Evolutionary conservation across 2,797 vertebrate genomes (phyloP).

Genomic region (Molossus molossus): DNA sequence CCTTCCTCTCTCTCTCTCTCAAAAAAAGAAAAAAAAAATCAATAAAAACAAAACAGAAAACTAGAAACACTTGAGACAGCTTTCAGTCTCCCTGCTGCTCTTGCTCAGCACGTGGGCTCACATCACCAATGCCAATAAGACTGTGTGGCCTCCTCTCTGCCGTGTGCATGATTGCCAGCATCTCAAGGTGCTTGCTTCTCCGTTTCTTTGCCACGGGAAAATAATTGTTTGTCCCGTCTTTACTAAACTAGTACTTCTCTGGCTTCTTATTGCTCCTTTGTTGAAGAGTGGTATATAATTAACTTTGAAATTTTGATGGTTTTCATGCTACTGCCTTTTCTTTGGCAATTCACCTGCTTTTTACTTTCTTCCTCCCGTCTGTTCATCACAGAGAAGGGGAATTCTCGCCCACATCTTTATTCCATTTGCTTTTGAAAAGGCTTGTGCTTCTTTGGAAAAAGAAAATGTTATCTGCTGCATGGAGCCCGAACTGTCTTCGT

Average conservation of each 20-base stretch:
- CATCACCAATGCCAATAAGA: neutral
- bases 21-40: too few species aligned
- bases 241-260: constrained; percentile 68
- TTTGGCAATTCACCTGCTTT: constrained; percentile 69
- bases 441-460: constrained; percentile 9
- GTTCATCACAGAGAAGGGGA: neutral
- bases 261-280: constrained; percentile 52
- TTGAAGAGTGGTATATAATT: constrained; percentile 36
- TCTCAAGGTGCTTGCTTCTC: constrained; percentile 45
- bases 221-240: constrained; percentile 64
- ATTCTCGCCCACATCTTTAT: constrained; percentile 61
- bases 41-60: neutral
- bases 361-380: constrained; percentile 60
- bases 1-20: too few species aligned
- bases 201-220: constrained; percentile 44
- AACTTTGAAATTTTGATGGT: constrained; percentile 36
- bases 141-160: constrained; percentile 45
- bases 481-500: neutral
- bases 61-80: constrained; percentile 33
- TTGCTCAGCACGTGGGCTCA: constrained; percentile 5
- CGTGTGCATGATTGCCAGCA: constrained; percentile 54
- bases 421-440: constrained; percentile 61
- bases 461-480: constrained; percentile 55
- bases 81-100: neutral
- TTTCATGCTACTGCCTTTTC: constrained; percentile 1